phyloP scores from a whole-genome alignment of 2,113 vertebrate genomes.

The Puma concolor region DNA sequence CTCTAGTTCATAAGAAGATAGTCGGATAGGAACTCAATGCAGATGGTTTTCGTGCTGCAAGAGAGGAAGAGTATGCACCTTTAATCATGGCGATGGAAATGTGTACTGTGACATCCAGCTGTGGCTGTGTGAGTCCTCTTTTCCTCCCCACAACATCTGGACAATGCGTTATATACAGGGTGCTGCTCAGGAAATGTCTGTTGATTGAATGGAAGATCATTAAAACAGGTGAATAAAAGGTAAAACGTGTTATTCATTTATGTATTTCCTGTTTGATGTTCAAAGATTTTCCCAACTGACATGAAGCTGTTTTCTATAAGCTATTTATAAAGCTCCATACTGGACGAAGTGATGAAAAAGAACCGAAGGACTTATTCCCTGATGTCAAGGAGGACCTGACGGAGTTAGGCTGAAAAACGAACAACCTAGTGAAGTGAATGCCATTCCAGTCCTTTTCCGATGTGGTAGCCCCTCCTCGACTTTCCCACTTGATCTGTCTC shows the following conservation, averaged over 20 bases:
- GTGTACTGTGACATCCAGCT: background rate
- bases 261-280: background rate
- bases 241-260: rapidly evolving
- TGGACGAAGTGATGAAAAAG: background rate
- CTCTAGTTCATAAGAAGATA: background rate
- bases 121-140: no score
- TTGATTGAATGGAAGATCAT: background rate
- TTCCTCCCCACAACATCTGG: rapidly evolving
- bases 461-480: background rate
- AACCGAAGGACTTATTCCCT: background rate
- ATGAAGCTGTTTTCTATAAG: background rate
- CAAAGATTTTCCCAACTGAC: background rate
- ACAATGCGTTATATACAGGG: rapidly evolving
- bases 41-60: background rate
- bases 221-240: background rate
- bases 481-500: background rate
- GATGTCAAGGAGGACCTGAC: background rate
- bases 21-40: background rate
- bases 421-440: background rate
- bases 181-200: background rate
- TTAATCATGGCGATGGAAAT: background rate
- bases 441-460: rapidly evolving
- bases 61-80: background rate
- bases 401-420: background rate
- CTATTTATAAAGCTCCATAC: background rate